Evolutionary conservation across 2,113 vertebrate species (phyloP).

Genomic region (Ophiodon elongatus): DNA sequence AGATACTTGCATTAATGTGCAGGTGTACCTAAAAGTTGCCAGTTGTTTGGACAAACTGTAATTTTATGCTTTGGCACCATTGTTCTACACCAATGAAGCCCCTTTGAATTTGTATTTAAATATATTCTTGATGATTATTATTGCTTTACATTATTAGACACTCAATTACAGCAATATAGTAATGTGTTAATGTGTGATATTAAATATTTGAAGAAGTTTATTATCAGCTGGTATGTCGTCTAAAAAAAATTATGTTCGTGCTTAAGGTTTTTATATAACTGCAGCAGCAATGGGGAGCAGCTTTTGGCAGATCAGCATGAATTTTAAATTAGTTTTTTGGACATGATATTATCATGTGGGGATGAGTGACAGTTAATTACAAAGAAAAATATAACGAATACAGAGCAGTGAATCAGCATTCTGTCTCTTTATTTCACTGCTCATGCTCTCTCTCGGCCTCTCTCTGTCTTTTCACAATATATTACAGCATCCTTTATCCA

Average conservation of each 20-base stretch:
- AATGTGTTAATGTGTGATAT: not conserved
- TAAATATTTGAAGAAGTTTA: not conserved
- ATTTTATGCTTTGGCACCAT: not conserved
- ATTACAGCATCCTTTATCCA: not conserved
- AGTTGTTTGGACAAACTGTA: no score
- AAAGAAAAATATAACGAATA: not conserved
- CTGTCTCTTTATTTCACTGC: not conserved
- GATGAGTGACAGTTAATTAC: not conserved
- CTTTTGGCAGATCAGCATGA: not conserved
- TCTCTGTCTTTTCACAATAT: not conserved
- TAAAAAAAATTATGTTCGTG: no score
- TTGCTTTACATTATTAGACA: not conserved
- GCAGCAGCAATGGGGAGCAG: not conserved
- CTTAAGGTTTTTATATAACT: not conserved
- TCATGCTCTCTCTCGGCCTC: not conserved
- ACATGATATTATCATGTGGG: not conserved
- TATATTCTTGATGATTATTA: not conserved
- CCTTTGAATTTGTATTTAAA: not conserved
- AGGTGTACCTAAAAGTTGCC: no score
- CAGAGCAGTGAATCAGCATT: constrained; percentile 2
- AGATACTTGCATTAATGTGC: no score
- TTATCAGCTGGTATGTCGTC: not conserved
- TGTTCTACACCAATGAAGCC: not conserved
- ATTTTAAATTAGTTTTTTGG: not conserved
- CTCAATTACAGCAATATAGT: not conserved